phyloP scores from a whole-genome alignment of 2,113 vertebrate genomes.

The Sylvietta virens region DNA sequence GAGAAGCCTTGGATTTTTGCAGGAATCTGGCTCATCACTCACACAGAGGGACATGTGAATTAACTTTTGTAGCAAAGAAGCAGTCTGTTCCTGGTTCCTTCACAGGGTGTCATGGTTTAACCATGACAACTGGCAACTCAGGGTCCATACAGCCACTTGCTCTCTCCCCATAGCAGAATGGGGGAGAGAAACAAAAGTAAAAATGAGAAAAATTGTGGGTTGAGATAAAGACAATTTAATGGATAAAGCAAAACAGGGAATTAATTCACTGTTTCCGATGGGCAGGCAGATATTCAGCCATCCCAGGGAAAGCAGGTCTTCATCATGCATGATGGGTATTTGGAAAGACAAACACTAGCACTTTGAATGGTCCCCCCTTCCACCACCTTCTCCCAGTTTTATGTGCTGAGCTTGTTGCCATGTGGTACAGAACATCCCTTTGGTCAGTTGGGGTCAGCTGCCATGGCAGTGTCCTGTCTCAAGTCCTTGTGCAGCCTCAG shows the following conservation, averaged over 20 bases:
- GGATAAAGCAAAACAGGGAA: not conserved
- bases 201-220: not conserved
- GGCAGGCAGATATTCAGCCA: not conserved
- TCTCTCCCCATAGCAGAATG: not conserved
- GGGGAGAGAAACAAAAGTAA: not conserved
- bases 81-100: not conserved
- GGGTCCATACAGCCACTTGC: not conserved
- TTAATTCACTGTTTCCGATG: not conserved
- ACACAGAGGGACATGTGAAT: not conserved
- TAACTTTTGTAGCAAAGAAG: not conserved
- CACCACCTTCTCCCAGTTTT: not conserved
- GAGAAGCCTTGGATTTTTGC: not conserved
- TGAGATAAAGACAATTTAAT: not conserved
- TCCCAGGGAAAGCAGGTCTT: not conserved
- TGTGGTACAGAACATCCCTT: not conserved
- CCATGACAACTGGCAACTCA: not conserved
- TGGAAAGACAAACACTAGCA: not conserved
- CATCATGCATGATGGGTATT: not conserved
- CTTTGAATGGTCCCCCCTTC: not conserved
- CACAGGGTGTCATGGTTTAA: not conserved
- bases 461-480: not conserved
- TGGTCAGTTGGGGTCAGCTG: not conserved
- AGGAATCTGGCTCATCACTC: not conserved
- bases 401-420: not conserved
- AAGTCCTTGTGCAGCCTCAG: not conserved